Evolutionary conservation across 2,113 vertebrate species (phyloP).

Genomic region (Engystomops pustulosus): DNA sequence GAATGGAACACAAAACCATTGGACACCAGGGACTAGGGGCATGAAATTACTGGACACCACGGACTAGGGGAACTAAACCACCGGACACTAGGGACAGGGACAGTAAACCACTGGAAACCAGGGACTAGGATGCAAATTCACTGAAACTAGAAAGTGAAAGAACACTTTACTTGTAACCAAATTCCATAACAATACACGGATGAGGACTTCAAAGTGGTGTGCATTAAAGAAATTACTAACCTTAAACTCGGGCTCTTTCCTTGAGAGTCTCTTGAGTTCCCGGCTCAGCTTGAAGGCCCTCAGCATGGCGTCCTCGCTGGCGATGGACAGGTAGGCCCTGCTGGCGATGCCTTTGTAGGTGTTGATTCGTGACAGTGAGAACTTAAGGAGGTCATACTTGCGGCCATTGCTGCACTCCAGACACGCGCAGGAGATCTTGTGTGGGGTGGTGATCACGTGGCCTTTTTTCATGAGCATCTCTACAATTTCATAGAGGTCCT

Average conservation of each 20-base stretch:
- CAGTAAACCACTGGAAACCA: too few species aligned
- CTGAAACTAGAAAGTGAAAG: too few species aligned
- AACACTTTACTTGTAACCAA: too few species aligned
- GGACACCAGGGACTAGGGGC: too few species aligned
- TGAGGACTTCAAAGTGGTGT: too few species aligned
- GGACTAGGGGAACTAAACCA: too few species aligned
- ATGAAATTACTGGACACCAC: too few species aligned
- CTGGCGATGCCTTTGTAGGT: slow-evolving; percentile 89
- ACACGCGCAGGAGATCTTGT: slow-evolving; percentile 85
- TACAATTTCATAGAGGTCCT: slow-evolving; percentile 89
- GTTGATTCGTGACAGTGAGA: slow-evolving; percentile 91
- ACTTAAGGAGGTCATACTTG: slow-evolving; percentile 87
- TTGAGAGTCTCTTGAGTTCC: slow-evolving; percentile 83
- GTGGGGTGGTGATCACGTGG: slow-evolving; percentile 82
- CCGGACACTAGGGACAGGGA: too few species aligned
- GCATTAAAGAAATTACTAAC: slow-evolving; percentile 72
- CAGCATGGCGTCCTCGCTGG: slow-evolving; percentile 86
- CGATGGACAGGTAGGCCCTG: slow-evolving; percentile 84
- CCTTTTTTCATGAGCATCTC: slow-evolving; percentile 86
- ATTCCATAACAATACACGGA: too few species aligned
- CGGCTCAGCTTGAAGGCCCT: slow-evolving; percentile 84
- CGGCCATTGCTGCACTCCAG: slow-evolving; percentile 88
- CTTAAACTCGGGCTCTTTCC: slow-evolving; percentile 92
- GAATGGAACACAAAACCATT: too few species aligned
- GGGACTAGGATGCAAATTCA: too few species aligned